phyloP scores from a whole-genome alignment of 2,888 invertebrate genomes.

The Trichopoda pennipes region DNA sequence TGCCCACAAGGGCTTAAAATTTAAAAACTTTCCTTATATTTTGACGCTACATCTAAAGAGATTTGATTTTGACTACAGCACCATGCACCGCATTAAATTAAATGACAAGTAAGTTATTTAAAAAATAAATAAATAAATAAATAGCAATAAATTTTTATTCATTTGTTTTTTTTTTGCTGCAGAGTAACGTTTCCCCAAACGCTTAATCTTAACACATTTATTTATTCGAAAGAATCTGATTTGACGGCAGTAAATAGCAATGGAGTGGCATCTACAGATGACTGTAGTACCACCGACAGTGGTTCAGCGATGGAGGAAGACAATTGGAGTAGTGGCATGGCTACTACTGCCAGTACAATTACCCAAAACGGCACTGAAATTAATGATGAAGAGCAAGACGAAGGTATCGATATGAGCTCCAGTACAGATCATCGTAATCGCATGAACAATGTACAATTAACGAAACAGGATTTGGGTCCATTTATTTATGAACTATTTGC shows the following conservation, averaged over 20 bases:
- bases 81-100: constrained; percentile 91
- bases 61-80: constrained; percentile 93
- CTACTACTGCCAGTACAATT: constrained; percentile 79
- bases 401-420: constrained; percentile 83
- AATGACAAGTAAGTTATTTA: constrained; percentile 87
- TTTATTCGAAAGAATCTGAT: constrained; percentile 79
- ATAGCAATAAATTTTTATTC: neutral
- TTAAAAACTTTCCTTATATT: constrained; percentile 92
- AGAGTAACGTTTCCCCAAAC: constrained; percentile 91
- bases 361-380: constrained; percentile 80
- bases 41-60: constrained; percentile 92
- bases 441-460: constrained; percentile 70
- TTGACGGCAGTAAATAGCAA: constrained; percentile 44
- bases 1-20: constrained; percentile 94
- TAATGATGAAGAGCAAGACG: constrained; percentile 86
- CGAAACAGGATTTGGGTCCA: constrained; percentile 83
- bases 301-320: constrained; percentile 87
- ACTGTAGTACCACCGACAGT: constrained; percentile 86
- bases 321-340: constrained; percentile 82
- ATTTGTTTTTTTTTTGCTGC: constrained; percentile 71
- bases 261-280: constrained; percentile 82
- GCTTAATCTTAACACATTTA: constrained; percentile 89
- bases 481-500: constrained; percentile 93
- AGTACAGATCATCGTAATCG: constrained; percentile 78
- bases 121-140: neutral